Base-by-base conservation (phyloP, 2,888 invertebrate genomes). In the Drosophila picticornis region DNA sequence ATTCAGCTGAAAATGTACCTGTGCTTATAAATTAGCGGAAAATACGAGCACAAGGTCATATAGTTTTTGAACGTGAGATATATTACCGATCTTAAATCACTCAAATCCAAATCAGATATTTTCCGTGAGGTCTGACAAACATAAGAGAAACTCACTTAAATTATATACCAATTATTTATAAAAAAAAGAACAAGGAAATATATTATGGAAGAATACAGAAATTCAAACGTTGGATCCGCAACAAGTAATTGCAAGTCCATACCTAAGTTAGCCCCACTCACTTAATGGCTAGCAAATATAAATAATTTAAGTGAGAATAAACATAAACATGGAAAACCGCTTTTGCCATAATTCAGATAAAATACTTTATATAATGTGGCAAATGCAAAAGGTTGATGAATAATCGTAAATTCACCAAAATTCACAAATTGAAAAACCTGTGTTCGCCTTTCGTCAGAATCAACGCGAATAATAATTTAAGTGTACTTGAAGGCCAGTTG, bases 381-480 rank as follows among this genome's bases (percentile, higher is more conserved):
- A 13, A 52, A 46, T 36, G 61, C 69, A 61, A 43, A 22, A 75
- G 75, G 75, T 63, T 75, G 56, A 36, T 57, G 56, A 71, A 70
- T 66, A 61, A 46, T 70, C 75, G 65, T 75, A 70, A 75, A 80
- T 80, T 75, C 13, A 31, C 43, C 27, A 69, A 74, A 79, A 34
- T 64, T 58, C 58, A 69, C 51, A 57, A 48, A 53, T 58, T 16
- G 46, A 7, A 16, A 46, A 46, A 2, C 1, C 46, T 16, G 22
- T 46, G 16, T 13, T 38, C 36, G 19, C 6, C 2, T 36, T 77
- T 77, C 77, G 36, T 36, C 57, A 9, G 77, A 79, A 77, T 58
- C 53, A 40, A 40, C 40, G 25, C 25, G 61, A 66, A 83, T 59
- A 72, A 83, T 74, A 88, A 80, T 77, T 84, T 72, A 72, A 75